Conservation (phyloP, 2,888 invertebrate species). For the Idaea aversata region DNA sequence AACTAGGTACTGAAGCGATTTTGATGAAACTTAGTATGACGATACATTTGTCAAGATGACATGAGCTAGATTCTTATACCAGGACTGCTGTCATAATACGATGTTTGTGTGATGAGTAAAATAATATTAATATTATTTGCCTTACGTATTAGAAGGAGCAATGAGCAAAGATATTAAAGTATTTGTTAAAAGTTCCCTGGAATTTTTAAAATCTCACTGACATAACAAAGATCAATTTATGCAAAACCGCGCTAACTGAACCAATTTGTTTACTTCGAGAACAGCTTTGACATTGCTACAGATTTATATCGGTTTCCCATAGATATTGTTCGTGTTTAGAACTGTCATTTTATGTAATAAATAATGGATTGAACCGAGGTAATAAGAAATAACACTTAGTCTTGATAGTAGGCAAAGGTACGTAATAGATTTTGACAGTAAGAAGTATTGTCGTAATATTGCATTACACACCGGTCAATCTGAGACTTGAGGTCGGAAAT, state of each 20-base stretch:
- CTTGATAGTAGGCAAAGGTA: too few species aligned
- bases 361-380: background rate
- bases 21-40: too few species aligned
- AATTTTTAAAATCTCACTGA: conserved; percentile 1
- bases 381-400: too few species aligned
- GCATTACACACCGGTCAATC: too few species aligned
- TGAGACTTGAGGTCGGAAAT: too few species aligned
- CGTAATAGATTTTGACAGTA: too few species aligned
- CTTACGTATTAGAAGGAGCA: too few species aligned
- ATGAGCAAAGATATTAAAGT: background rate
- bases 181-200: background rate
- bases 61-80: too few species aligned
- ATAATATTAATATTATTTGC: background rate
- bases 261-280: conserved; percentile 53
- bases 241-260: conserved; percentile 42
- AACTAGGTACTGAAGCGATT: too few species aligned
- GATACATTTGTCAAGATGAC: too few species aligned
- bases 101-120: background rate
- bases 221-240: conserved; percentile 40
- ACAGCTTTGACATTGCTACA: conserved; percentile 40
- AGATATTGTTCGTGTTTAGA: conserved; percentile 25
- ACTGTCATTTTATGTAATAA: background rate
- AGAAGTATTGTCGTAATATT: too few species aligned
- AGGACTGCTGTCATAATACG: background rate
- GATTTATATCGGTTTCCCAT: conserved; percentile 42